Conservation (phyloP, 64 coral and sea anemone genomes). For the Trachythela sp. region DNA sequence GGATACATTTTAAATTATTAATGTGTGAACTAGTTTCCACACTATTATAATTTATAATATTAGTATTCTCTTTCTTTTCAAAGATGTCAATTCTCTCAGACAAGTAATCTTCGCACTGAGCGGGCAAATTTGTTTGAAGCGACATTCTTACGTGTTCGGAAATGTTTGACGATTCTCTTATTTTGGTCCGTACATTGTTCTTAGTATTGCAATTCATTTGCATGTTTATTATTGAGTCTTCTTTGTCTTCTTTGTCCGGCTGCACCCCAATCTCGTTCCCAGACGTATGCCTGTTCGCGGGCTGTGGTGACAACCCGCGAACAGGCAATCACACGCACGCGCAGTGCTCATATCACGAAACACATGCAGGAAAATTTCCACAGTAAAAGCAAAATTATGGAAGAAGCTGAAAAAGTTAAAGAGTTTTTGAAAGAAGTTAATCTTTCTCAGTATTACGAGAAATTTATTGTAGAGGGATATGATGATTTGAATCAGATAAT, state of each 20-base stretch:
- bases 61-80: background rate
- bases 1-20: conserved; percentile 23
- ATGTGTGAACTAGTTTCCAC: background rate
- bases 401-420: background rate
- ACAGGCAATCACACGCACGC: no score
- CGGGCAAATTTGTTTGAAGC: conserved; percentile 1
- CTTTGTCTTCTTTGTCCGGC: background rate
- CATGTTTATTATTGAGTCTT: background rate
- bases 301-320: no score
- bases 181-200: background rate
- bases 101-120: conserved; percentile 37
- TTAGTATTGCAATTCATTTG: background rate
- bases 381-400: background rate
- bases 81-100: conserved; percentile 18
- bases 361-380: background rate
- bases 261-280: no score
- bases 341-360: no score
- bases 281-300: no score
- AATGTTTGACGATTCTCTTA: background rate
- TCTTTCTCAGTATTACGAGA: background rate
- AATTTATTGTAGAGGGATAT: background rate
- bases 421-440: background rate
- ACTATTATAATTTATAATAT: no score
- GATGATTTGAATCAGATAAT: conserved; percentile 17
- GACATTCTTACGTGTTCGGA: background rate